Percentiles rank a stretch among this genome's conserved stretches.
phyloP scores from a whole-genome alignment of 2,888 invertebrate species.

The Pomacea canaliculata region DNA sequence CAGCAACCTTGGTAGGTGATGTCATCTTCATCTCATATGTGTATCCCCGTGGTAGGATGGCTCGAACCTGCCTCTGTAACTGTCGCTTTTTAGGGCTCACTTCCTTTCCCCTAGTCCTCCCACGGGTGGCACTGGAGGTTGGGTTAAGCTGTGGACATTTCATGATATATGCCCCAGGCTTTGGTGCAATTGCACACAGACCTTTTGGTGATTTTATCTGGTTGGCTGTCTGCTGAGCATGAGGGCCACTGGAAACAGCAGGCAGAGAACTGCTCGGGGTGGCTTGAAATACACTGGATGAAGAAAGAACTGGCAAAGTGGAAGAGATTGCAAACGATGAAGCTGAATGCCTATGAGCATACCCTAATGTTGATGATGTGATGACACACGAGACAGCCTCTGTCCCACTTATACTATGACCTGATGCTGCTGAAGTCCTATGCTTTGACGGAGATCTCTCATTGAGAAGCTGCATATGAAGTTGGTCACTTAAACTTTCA shows the following conservation, averaged over 20 bases:
- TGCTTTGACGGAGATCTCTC: no score
- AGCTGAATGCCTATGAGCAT: background rate
- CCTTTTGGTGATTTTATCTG: conserved; percentile 7
- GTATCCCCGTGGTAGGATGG: conserved; percentile 64
- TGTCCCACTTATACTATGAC: no score
- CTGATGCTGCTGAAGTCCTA: no score
- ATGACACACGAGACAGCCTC: no score
- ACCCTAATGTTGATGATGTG: background rate
- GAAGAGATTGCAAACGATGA: background rate
- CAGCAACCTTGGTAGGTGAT: conserved; percentile 64
- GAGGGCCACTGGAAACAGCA: background rate
- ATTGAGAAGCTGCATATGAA: no score
- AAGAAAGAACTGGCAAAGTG: background rate
- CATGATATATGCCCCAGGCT: conserved; percentile 11
- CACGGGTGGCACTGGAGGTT: background rate
- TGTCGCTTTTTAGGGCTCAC: conserved; percentile 43
- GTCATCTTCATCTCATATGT: conserved; percentile 45
- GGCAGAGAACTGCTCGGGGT: background rate
- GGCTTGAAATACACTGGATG: background rate
- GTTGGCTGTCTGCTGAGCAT: background rate
- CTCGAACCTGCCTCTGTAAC: conserved; percentile 53
- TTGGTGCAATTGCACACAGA: conserved; percentile 26
- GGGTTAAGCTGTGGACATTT: conserved; percentile 17
- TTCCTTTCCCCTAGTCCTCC: background rate
- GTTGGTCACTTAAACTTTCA: no score